These are phyloP conservation scores for Troides helena DNA, from an alignment of 2,888 invertebrate genomes.

Conservation along the genomic window DNA sequence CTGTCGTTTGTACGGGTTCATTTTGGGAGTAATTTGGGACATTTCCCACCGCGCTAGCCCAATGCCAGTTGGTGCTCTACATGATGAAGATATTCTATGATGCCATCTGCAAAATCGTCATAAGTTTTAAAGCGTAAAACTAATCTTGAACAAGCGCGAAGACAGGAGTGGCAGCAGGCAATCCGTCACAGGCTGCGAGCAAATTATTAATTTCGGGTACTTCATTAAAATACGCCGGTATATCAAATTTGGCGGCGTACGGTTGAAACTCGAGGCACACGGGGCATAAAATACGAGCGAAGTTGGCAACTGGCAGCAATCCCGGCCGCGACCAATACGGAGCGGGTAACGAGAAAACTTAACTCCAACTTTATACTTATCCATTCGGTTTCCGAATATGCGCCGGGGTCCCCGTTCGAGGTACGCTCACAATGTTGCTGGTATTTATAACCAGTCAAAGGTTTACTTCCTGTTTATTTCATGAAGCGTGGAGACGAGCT, in stretches of 20 bases:
- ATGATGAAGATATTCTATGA: no score
- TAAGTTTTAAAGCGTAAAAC: no score
- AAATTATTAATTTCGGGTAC: constrained; percentile 60
- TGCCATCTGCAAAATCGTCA: no score
- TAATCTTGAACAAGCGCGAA: not conserved
- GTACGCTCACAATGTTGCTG: constrained; percentile 35
- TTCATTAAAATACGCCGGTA: constrained; percentile 57
- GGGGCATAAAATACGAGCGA: constrained; percentile 41
- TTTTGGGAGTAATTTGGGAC: no score
- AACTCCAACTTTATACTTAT: constrained; percentile 40
- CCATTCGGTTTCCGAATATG: constrained; percentile 36
- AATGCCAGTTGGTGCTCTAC: no score
- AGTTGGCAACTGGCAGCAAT: constrained; percentile 38
- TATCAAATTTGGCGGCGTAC: constrained; percentile 41
- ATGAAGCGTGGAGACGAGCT: no score
- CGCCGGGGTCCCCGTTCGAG: constrained; percentile 34
- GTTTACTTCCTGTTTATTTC: not conserved
- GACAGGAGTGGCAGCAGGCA: constrained; percentile 31
- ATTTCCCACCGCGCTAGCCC: no score
- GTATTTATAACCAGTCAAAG: constrained; percentile 13
- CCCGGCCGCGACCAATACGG: constrained; percentile 41
- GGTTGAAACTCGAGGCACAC: constrained; percentile 36
- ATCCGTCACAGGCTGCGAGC: constrained; percentile 49
- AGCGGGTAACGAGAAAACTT: constrained; percentile 49
- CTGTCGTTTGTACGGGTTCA: no score